These are phyloP conservation scores for Acanthacorydalis orientalis DNA, from an alignment of 2,888 invertebrate genomes.

Conservation along the genomic window DNA sequence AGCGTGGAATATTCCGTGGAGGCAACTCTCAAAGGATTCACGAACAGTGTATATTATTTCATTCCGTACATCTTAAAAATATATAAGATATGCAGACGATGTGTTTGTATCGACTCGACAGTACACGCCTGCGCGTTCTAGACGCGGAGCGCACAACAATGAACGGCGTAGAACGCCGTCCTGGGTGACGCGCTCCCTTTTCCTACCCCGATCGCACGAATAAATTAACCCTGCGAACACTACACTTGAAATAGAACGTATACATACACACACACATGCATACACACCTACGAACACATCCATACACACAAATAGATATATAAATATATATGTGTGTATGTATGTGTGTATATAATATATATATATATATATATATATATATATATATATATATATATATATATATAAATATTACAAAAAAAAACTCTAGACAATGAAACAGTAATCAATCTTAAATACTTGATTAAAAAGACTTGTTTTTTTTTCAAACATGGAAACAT, in stretches of 20 bases:
- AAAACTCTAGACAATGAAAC: no score
- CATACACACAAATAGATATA: not conserved
- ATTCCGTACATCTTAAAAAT: constrained; percentile 22
- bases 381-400: not conserved
- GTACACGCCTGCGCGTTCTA: constrained; percentile 18
- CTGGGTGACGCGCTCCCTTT: not conserved
- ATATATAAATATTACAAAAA: no score
- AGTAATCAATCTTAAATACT: no score
- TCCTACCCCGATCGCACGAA: not conserved
- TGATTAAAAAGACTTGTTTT: no score
- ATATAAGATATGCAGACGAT: constrained; percentile 22
- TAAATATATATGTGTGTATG: not conserved
- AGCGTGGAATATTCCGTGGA: no score
- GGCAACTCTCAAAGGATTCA: no score
- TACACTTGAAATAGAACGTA: not conserved
- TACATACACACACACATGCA: not conserved
- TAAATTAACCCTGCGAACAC: not conserved
- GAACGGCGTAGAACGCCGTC: not conserved
- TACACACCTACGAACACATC: not conserved
- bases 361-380: constrained; percentile 1
- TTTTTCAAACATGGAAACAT: no score
- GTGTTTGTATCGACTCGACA: constrained; percentile 19
- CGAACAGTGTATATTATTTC: constrained; percentile 7
- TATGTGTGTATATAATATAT: not conserved
- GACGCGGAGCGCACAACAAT: not conserved